Evolutionary conservation across 2,113 vertebrate genomes (phyloP), one percentile per base, ranked within the genome.

Genomic region (Carassius gibelio): DNA sequence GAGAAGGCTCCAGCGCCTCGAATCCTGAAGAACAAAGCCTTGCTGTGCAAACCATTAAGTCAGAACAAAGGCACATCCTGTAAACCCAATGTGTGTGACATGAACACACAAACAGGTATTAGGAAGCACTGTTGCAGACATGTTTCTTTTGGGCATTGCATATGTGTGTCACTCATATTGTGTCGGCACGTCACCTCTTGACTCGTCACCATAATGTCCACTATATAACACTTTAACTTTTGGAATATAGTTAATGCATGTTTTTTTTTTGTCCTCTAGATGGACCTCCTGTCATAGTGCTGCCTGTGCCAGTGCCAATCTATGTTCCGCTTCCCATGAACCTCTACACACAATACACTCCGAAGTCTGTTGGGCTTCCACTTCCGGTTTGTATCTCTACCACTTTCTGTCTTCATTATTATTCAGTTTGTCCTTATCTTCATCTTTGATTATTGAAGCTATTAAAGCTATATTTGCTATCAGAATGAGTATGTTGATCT

Each of bases 21-120:
- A 80, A 92, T 97, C 80, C 94, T 99, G 52, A 99, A 99, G 94
- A 99, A 99, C 93, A 99, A 99, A 90, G 96, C 98, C 2, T 92
- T 99, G 55, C 90, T 99, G 55, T 99, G 98, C 86, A 96, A 96
- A 69, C 98, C 98, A 2, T 95, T 99, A 91, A 97, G 96, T 59
- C 96, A 98, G 91, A 98, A 97, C 87, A 99, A 99, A 93, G 98
- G 97, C 64, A 95, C 97, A 17, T 96, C 97, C 0, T 99, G 98
- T 91, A 97, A 95, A 92, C 96, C 96, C 75, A 96, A 98, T 89
- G 97, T 95, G 0, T 95, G 94, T 14, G 94, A 96, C 75, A 95
- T 94, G 52, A 95, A 96, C 87, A 95, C 95, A 72, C 98, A 99
- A 93, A 99, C 98, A 87, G 97, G 98, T 99, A 91, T 76, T 64